Conservation (phyloP, 2,113 vertebrate genomes). For the Seriola rivoliana region DNA sequence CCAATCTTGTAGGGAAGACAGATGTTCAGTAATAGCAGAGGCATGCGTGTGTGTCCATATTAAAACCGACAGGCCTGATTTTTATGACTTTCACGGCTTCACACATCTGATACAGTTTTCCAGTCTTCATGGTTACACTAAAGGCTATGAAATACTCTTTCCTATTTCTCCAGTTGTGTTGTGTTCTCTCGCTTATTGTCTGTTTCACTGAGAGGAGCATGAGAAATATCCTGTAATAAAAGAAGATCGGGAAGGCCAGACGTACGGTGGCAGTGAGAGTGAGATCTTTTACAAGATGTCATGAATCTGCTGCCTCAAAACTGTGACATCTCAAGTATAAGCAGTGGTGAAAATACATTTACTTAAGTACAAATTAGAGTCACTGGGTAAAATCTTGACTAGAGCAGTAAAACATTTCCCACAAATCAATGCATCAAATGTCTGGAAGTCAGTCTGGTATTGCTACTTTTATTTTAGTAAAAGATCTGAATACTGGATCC, state of each 20-base stretch:
- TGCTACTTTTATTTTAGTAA: too few species aligned
- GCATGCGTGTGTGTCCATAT: slow-evolving; percentile 5
- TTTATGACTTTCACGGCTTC: slow-evolving; percentile 39
- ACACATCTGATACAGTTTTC: slow-evolving; percentile 61
- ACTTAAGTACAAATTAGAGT: too few species aligned
- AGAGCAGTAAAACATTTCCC: too few species aligned
- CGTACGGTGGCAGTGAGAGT: background rate
- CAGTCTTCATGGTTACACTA: slow-evolving; percentile 25
- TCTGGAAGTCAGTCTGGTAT: too few species aligned
- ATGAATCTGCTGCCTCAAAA: background rate
- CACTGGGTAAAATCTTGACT: too few species aligned
- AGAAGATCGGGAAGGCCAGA: slow-evolving; percentile 30
- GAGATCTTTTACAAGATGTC: background rate
- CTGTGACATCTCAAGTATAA: too few species aligned
- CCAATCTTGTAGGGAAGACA: slow-evolving; percentile 29
- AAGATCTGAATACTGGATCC: too few species aligned
- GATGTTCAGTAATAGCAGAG: slow-evolving; percentile 33
- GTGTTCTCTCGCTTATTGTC: slow-evolving; percentile 26
- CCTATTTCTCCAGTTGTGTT: background rate
- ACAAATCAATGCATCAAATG: too few species aligned
- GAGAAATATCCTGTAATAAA: slow-evolving; percentile 51
- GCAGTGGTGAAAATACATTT: too few species aligned
- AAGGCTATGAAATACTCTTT: slow-evolving; percentile 22
- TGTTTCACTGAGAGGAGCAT: slow-evolving; percentile 22
- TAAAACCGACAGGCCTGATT: slow-evolving; percentile 24